Evolutionary conservation across 2,797 vertebrate species (phyloP), one percentile per base, ranked within the genome.

Genomic region (Megalops cyprinoides): DNA sequence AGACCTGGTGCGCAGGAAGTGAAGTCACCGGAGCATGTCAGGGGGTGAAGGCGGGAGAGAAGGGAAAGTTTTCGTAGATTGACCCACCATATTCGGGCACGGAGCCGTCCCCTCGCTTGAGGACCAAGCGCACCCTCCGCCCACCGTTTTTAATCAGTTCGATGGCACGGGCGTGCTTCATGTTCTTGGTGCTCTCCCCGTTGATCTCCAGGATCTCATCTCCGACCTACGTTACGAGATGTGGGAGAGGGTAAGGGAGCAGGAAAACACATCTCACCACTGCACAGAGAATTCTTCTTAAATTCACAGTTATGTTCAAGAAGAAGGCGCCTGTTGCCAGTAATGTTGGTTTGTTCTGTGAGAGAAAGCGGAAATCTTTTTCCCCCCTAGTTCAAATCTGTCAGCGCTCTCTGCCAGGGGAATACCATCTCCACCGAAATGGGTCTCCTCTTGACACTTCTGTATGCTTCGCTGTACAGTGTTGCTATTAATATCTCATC

Each of bases 51-150:
- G 97, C 96, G 94, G 97, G 95, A 91, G 97, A 98, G 95, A 98
- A 98, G 94, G 97, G 96, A 95, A 98, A 95, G 96, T 97, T 99
- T 97, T 99, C 97, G 95, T 97, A 98, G 97, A 98, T 97, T 97
- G 97, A 99, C 98, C 98, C 98, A 99, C 98, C 98, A 98, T 99
- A 99, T 98, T 99, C 98, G 67, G 98, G 98, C 93, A 99, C 98
- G 0, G 97, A 99, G 94, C 98, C 98, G 86, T 99, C 97, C 85
- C 98, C 98, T 86, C 97, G 94, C 94, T 97, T 98, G 90, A 99
- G 97, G 95, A 98, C 96, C 87, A 99, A 95, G 90, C 95, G 96
- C 86, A 94, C 98, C 86, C 96, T 96, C 77, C 97, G 96, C 85
- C 98, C 97, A 85, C 98, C 98, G 0, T 96, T 99, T 94, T 99